A percentile compares a stretch with the other conserved stretches of the same genome.
These are phyloP conservation scores for Sipha flava DNA, from an alignment of 1,140 invertebrate genomes.

Conservation along the genomic window DNA sequence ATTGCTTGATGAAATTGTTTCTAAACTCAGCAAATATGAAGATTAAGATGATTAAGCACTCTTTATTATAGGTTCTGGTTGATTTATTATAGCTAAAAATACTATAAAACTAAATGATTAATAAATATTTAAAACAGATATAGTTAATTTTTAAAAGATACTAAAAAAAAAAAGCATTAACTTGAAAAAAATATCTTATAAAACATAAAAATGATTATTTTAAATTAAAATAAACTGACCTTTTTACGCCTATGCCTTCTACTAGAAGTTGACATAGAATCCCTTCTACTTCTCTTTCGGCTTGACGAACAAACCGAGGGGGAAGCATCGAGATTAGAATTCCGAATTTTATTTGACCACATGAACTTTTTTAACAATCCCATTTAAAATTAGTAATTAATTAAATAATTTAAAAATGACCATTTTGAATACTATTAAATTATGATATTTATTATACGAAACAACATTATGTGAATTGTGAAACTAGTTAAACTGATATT, in stretches of 20 bases:
- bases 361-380: not conserved
- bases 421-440: not conserved
- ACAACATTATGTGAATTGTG: not conserved
- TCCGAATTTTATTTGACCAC: not conserved
- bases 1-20: too few relatives aligned
- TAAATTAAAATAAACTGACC: not conserved
- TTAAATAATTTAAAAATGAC: not conserved
- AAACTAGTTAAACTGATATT: not conserved
- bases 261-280: not conserved
- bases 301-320: not conserved
- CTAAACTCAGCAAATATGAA: too few relatives aligned
- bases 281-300: not conserved
- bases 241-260: slow-evolving; percentile 14
- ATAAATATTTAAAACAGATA: too few relatives aligned
- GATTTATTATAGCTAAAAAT: too few relatives aligned
- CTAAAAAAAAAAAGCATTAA: not conserved
- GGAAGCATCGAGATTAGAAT: not conserved
- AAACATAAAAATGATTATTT: not conserved
- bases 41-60: too few relatives aligned
- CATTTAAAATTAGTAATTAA: not conserved
- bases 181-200: too few relatives aligned
- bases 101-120: too few relatives aligned
- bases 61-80: too few relatives aligned
- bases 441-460: not conserved
- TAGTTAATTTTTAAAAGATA: not conserved